Conservation (phyloP, 2,888 invertebrate genomes). For the Eustalomyia histrio region DNA sequence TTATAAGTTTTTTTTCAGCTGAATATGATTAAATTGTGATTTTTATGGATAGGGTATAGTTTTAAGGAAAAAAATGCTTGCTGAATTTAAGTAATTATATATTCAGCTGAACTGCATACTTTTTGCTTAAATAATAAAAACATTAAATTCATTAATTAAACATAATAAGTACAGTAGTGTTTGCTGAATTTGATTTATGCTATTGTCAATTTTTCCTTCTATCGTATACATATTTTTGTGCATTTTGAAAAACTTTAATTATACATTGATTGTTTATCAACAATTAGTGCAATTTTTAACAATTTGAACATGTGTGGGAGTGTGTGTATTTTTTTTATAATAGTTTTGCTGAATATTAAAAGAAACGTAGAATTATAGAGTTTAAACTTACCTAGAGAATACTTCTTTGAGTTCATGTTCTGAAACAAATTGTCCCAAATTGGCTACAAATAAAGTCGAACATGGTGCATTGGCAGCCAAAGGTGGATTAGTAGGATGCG, state of each 20-base stretch:
- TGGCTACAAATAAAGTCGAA: slow-evolving; percentile 99
- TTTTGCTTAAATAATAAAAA: no score
- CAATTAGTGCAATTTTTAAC: slow-evolving; percentile 53
- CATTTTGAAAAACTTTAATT: background rate
- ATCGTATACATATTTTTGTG: background rate
- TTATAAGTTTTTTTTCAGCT: no score
- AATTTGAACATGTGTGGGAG: slow-evolving; percentile 33
- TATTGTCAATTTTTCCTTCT: slow-evolving; percentile 25
- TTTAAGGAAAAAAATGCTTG: no score
- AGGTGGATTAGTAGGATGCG: slow-evolving; percentile 79
- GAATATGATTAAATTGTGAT: no score
- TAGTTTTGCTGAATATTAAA: slow-evolving; percentile 13
- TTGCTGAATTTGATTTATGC: background rate
- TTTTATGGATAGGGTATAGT: no score
- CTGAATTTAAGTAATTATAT: no score
- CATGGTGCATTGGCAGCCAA: slow-evolving; percentile 90
- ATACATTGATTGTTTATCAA: slow-evolving; percentile 33
- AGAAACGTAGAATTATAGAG: background rate
- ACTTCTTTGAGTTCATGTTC: slow-evolving; percentile 99
- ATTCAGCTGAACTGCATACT: no score
- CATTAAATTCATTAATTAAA: no score
- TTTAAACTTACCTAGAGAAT: slow-evolving; percentile 92
- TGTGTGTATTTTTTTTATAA: background rate
- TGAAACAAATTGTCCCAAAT: slow-evolving; percentile 97
- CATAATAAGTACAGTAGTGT: no score